These are phyloP conservation scores for Lepidotrigona ventralis DNA, from an alignment of 1,140 invertebrate species.

Conservation along the genomic window DNA sequence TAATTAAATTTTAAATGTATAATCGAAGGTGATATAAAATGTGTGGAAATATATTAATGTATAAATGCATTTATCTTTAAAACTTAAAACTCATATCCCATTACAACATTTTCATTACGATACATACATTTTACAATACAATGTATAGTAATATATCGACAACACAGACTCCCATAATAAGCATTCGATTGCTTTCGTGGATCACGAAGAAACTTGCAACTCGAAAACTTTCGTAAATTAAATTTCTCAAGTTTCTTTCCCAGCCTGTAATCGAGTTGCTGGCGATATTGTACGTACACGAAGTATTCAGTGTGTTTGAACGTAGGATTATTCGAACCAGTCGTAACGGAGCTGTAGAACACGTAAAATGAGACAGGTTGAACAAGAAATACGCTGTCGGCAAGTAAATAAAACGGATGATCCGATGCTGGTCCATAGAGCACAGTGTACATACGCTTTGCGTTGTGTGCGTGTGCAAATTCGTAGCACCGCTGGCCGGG, in stretches of 20 bases:
- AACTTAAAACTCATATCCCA: no score
- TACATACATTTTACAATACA: no score
- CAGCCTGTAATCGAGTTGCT: background rate
- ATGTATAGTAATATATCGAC: no score
- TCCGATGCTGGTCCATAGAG: background rate
- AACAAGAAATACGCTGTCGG: background rate
- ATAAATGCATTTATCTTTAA: no score
- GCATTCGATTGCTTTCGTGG: background rate
- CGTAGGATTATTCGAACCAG: background rate
- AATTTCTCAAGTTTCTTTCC: background rate
- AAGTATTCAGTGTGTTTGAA: background rate
- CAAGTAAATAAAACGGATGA: background rate
- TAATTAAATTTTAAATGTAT: background rate
- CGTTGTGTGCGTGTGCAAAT: background rate
- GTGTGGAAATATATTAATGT: no score
- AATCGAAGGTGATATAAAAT: no score
- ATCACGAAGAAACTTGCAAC: background rate
- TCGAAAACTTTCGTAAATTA: background rate
- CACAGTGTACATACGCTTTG: background rate
- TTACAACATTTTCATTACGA: no score
- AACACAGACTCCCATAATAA: background rate
- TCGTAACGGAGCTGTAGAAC: background rate
- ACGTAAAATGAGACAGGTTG: background rate
- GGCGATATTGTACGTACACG: no score
- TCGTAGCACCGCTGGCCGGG: background rate